Evolutionary conservation across 2,888 invertebrate species (phyloP).

Genomic region (Spisula subtruncata): DNA sequence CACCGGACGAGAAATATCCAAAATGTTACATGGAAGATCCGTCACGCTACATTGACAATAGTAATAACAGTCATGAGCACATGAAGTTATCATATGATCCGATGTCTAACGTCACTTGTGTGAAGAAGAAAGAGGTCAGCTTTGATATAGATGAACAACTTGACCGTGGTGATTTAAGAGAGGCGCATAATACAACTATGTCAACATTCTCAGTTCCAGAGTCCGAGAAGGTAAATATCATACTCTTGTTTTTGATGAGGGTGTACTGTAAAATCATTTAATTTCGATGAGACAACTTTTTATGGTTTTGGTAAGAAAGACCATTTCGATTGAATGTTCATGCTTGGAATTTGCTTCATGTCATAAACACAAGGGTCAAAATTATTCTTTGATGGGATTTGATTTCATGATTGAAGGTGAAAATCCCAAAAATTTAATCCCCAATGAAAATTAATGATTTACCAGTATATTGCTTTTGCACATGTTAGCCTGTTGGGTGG

Average conservation of each 20-base stretch:
- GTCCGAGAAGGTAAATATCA: slow-evolving; percentile 64
- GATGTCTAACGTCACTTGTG: slow-evolving; percentile 44
- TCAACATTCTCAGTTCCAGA: slow-evolving; percentile 70
- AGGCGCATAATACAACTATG: slow-evolving; percentile 66
- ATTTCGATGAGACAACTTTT: too few species aligned
- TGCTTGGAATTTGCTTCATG: too few species aligned
- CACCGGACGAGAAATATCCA: slow-evolving; percentile 71
- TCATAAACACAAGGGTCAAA: too few species aligned
- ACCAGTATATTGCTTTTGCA: too few species aligned
- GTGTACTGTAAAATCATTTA: neutral
- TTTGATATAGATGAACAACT: slow-evolving; percentile 67
- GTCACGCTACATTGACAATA: slow-evolving; percentile 64
- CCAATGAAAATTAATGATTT: too few species aligned
- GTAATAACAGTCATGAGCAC: slow-evolving; percentile 64
- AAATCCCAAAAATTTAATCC: too few species aligned
- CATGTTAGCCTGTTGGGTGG: neutral
- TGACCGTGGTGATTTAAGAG: slow-evolving; percentile 51
- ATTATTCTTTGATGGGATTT: too few species aligned
- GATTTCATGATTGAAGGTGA: too few species aligned
- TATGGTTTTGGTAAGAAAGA: too few species aligned
- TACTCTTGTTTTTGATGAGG: too few species aligned
- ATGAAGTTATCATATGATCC: slow-evolving; percentile 69
- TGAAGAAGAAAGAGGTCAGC: slow-evolving; percentile 69
- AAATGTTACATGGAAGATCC: slow-evolving; percentile 66
- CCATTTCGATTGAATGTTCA: too few species aligned